These are phyloP conservation scores for Ictalurus punctatus DNA, from an alignment of 2,113 vertebrate species.

Conservation along the genomic window DNA sequence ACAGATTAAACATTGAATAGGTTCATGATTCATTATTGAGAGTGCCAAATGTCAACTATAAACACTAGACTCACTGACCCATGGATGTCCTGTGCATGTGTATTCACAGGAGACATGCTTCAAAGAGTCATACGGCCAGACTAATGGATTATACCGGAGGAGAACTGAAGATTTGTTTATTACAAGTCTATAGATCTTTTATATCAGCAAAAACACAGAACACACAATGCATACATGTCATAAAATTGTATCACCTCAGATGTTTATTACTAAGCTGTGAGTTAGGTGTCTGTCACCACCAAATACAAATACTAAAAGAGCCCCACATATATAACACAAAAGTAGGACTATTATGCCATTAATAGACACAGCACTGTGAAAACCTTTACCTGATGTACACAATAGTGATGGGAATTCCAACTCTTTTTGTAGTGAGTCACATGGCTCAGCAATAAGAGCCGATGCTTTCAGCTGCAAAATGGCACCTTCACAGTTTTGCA, in stretches of 20 bases:
- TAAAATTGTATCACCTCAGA: not conserved
- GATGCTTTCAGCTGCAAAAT: not conserved
- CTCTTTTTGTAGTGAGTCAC: not conserved
- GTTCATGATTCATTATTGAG: not conserved
- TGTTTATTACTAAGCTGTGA: not conserved
- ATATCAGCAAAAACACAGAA: not conserved
- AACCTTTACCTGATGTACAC: not conserved
- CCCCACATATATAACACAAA: not conserved
- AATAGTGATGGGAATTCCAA: not conserved
- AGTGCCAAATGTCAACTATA: not conserved
- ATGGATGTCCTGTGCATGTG: not conserved
- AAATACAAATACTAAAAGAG: not conserved
- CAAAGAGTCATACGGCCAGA: not conserved
- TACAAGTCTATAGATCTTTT: not conserved
- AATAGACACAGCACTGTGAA: not conserved
- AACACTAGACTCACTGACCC: not conserved
- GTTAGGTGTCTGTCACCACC: not conserved
- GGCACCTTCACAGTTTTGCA: not conserved
- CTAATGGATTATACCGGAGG: not conserved
- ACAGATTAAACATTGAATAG: not conserved
- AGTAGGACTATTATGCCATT: not conserved
- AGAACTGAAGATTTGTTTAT: not conserved
- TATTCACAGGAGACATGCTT: conserved; percentile 23
- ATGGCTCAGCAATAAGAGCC: not conserved
- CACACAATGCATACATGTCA: not conserved